Conservation (phyloP, 2,113 vertebrate genomes). For the Charina bottae region DNA sequence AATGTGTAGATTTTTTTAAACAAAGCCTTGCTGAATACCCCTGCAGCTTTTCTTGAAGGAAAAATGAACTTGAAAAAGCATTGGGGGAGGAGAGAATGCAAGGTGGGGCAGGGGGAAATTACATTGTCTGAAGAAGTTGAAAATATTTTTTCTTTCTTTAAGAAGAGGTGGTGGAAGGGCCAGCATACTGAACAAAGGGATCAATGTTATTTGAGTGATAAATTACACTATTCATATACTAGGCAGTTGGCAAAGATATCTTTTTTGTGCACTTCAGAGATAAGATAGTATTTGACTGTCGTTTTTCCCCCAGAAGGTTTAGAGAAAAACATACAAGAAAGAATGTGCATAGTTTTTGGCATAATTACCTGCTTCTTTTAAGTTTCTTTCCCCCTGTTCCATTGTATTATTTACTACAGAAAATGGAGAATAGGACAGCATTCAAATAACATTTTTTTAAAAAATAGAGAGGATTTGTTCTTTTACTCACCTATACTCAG, state of each 20-base stretch:
- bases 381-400: background rate
- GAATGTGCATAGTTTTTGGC: constrained; percentile 9
- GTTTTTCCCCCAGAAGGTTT: background rate
- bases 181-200: constrained; percentile 41
- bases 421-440: constrained; percentile 19
- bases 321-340: constrained; percentile 22
- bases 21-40: background rate
- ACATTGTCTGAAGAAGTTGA: background rate
- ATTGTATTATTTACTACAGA: constrained; percentile 18
- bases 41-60: background rate
- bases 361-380: constrained; percentile 31
- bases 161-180: background rate
- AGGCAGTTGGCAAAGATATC: constrained; percentile 32
- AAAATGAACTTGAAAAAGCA: background rate
- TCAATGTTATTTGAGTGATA: constrained; percentile 43
- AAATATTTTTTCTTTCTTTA: background rate
- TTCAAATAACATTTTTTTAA: constrained; percentile 34
- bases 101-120: background rate
- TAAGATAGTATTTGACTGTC: constrained; percentile 49
- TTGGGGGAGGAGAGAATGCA: background rate
- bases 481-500: constrained; percentile 11
- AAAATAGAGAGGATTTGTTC: constrained; percentile 28
- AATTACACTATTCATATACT: constrained; percentile 40
- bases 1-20: background rate
- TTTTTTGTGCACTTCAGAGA: constrained; percentile 48